Conservation (phyloP, 2,113 vertebrate genomes). For the Platysternon megacephalum region DNA sequence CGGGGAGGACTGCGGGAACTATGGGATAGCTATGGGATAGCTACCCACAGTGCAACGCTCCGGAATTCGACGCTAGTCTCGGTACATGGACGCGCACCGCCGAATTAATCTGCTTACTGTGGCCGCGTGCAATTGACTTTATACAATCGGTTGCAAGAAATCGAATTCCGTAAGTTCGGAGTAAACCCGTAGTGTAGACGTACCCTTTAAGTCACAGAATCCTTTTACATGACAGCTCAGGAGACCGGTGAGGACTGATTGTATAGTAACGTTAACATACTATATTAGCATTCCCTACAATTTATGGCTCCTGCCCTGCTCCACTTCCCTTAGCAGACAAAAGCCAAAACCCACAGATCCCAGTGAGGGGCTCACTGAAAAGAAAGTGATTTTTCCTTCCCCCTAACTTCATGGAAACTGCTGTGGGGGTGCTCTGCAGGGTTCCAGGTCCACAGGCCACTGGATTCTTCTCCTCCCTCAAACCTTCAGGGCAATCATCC, state of each 20-base stretch:
- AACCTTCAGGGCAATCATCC: background rate
- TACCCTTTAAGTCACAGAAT: background rate
- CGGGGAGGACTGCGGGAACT: too few relatives aligned
- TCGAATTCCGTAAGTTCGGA: too few relatives aligned
- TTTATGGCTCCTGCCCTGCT: background rate
- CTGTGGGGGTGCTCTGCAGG: background rate
- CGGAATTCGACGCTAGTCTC: too few relatives aligned
- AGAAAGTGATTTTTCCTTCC: background rate
- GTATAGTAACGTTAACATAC: background rate
- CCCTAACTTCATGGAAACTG: background rate
- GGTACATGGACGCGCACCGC: too few relatives aligned
- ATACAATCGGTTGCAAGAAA: too few relatives aligned
- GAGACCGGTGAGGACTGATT: background rate
- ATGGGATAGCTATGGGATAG: too few relatives aligned
- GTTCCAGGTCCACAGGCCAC: background rate
- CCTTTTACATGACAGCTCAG: background rate
- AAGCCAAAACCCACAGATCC: background rate
- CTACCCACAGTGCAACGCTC: too few relatives aligned
- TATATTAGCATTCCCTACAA: fast-evolving
- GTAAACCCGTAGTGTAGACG: too few relatives aligned
- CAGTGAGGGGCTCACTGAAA: background rate
- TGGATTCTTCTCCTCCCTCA: background rate
- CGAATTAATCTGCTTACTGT: too few relatives aligned
- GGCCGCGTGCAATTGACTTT: too few relatives aligned
- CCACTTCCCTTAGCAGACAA: background rate